A percentile compares a stretch with the other conserved stretches of the same genome.
phyloP scores from a whole-genome alignment of 2,888 invertebrate genomes.

The Koerneria pararmatus region DNA sequence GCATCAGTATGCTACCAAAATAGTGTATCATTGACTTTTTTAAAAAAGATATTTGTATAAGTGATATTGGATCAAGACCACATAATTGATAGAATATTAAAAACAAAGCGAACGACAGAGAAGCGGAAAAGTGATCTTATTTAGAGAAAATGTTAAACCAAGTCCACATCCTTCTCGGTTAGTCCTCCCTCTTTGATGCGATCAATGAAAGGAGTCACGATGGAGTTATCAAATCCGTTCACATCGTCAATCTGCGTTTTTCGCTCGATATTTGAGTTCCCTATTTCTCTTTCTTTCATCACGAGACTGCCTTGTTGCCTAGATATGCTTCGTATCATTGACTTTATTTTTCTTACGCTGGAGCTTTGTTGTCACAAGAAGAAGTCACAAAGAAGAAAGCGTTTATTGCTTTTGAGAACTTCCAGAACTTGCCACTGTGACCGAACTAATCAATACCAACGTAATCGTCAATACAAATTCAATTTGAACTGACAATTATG shows the following conservation, averaged over 20 bases:
- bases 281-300: background rate
- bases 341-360: background rate
- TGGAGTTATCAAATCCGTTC: constrained; percentile 43
- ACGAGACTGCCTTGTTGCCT: background rate
- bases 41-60: too few species aligned
- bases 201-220: constrained; percentile 39
- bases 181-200: constrained; percentile 38
- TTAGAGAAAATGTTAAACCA: constrained; percentile 20
- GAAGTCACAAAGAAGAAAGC: too few species aligned
- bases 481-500: constrained; percentile 41
- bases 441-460: too few species aligned
- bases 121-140: background rate
- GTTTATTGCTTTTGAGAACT: too few species aligned
- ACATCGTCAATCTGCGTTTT: constrained; percentile 39
- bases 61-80: too few species aligned
- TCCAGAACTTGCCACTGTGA: too few species aligned
- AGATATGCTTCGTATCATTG: background rate
- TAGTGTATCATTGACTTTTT: too few species aligned
- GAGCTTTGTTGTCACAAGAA: too few species aligned
- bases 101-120: too few species aligned
- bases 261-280: background rate
- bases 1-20: too few species aligned
- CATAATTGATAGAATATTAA: too few species aligned
- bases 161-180: constrained; percentile 37
- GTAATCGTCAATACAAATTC: too few species aligned